Conservation (phyloP, 2,888 invertebrate genomes). For the Ischnura elegans region DNA sequence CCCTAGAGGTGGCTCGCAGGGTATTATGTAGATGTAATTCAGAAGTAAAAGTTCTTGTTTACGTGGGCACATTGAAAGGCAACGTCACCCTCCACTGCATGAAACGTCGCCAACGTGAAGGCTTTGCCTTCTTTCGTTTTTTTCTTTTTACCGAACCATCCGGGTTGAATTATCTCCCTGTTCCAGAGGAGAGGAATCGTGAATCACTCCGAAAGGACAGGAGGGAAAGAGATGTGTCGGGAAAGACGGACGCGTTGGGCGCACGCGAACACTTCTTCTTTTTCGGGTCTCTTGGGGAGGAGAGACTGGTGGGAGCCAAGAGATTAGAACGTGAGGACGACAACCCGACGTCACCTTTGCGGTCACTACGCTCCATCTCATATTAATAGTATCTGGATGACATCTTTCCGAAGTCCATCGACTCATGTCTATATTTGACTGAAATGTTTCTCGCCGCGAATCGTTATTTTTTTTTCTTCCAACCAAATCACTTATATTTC, state of each 20-base stretch:
- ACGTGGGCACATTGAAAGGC: neutral
- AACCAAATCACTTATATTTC: constrained; percentile 18
- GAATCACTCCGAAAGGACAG: neutral
- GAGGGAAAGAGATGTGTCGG: neutral
- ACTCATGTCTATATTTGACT: constrained; percentile 33
- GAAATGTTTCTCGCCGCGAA: constrained; percentile 21
- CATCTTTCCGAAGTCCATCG: constrained; percentile 18
- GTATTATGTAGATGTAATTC: no score
- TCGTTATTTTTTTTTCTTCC: constrained; percentile 1
- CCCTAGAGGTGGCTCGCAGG: neutral
- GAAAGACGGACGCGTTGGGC: neutral
- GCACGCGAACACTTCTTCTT: neutral
- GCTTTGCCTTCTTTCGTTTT: no score
- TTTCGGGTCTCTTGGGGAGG: neutral
- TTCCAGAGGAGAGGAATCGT: neutral
- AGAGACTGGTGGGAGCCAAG: neutral
- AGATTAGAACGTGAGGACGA: neutral
- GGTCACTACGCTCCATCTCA: neutral
- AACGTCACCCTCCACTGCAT: neutral
- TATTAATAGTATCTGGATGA: constrained; percentile 1
- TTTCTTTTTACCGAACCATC: no score
- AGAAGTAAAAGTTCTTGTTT: no score
- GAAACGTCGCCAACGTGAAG: no score
- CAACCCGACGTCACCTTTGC: constrained; percentile 27
- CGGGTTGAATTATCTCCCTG: neutral